Evolutionary conservation across 2,888 invertebrate genomes (phyloP).

Genomic region (Hymenopus coronatus): DNA sequence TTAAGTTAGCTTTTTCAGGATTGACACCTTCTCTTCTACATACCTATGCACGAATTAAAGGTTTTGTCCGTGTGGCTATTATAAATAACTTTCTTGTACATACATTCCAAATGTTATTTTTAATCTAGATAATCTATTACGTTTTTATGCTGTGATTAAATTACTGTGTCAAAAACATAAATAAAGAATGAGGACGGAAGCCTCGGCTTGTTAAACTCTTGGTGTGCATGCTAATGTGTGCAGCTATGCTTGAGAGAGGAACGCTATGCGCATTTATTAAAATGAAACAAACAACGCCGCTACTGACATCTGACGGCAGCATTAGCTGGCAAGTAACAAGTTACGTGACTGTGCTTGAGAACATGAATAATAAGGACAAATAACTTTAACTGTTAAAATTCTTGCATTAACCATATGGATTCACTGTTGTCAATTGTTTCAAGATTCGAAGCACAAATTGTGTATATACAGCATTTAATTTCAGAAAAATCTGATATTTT

Average conservation of each 20-base stretch:
- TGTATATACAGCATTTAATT: too few species aligned
- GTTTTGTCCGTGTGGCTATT: neutral
- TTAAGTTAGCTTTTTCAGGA: neutral
- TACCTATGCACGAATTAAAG: neutral
- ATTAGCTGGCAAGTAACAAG: neutral
- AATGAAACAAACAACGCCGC: neutral
- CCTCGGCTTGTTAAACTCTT: neutral
- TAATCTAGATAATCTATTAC: neutral
- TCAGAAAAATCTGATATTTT: too few species aligned
- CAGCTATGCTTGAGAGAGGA: neutral
- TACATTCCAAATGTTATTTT: neutral
- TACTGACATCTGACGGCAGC: neutral
- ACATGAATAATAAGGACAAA: neutral
- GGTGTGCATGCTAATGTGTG: neutral
- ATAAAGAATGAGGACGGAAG: neutral
- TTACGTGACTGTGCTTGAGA: neutral
- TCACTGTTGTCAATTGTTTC: too few species aligned
- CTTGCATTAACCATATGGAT: too few species aligned
- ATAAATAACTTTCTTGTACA: neutral
- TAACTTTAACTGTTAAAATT: too few species aligned
- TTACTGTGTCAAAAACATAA: neutral
- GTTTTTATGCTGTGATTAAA: neutral
- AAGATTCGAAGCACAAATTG: too few species aligned
- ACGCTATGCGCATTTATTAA: neutral
- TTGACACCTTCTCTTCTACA: neutral